Base-by-base conservation (phyloP, 2,797 vertebrate genomes). In the Oreochromis grahami region DNA sequence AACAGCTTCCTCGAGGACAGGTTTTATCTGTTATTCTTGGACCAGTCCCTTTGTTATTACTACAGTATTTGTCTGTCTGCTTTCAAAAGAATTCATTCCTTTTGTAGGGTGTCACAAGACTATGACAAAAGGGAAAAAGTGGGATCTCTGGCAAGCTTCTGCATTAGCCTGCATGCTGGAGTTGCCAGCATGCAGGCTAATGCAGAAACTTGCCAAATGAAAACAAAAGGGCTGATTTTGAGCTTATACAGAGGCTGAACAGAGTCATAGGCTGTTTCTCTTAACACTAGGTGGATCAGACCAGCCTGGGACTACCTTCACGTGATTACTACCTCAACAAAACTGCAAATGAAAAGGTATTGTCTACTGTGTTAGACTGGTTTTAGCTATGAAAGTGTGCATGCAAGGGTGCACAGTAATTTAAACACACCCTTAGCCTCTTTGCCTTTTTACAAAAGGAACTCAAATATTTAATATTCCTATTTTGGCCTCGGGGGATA, bases 281-380 rank as follows among this genome's bases (percentile, higher is more conserved):
- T 89, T 91, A 74, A 70, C 58, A 84, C 9, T 78, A 99, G 98
- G 97, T 99, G 81, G 98, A 99, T 94, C 99, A 99, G 93, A 98
- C 98, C 0, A 99, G 98, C 48, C 95, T 99, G 74, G 98, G 98
- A 13, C 92, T 99, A 45, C 98, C 98, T 0, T 99, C 99, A 0
- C 95, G 98, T 76, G 98, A 99, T 86, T 99, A 98, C 93, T 99
- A 99, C 94, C 97, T 99, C 94, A 99, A 99, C 95, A 98, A 97
- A 94, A 99, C 98, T 0, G 97, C 98, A 87, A 99, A 99, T 1
- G 97, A 97, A 93, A 99, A 99, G 97, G 99, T 99, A 84, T 4
- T 41, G 2, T 78, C 50, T 17, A 43, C 38, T 12, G 14, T 32
- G 19, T 80, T 36, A 41, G 26, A 34, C 14, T 15, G 5, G 13